Conservation (phyloP, 2,888 invertebrate genomes). For the Pantelozetes paolii region DNA sequence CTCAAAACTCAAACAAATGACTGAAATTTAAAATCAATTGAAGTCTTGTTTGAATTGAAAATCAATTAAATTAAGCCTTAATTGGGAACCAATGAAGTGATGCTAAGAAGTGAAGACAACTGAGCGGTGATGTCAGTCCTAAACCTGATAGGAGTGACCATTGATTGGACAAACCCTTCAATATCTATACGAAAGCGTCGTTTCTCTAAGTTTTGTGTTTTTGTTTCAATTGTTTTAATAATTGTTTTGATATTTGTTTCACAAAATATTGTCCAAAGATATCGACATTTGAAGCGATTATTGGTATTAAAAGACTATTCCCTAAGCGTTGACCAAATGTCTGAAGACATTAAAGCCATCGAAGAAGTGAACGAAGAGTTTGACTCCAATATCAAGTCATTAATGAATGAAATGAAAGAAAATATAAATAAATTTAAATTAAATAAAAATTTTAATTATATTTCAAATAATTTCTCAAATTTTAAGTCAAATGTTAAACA, state of each 20-base stretch:
- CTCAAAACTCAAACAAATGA: no score
- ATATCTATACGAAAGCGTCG: constrained; percentile 24
- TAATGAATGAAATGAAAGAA: background rate
- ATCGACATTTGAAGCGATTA: background rate
- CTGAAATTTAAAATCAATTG: no score
- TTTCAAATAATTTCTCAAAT: background rate
- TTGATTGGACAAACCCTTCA: background rate
- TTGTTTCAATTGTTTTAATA: background rate
- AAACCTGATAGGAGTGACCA: background rate
- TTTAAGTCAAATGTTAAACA: background rate
- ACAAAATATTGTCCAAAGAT: constrained; percentile 21
- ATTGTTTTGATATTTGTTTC: background rate
- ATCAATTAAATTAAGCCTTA: no score
- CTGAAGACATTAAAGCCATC: constrained; percentile 18
- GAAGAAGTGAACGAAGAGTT: background rate
- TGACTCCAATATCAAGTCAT: background rate
- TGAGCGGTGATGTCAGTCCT: background rate
- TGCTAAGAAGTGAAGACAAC: no score
- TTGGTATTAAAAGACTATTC: background rate
- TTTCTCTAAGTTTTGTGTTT: background rate
- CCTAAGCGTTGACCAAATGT: background rate
- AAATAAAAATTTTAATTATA: background rate
- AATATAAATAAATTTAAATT: background rate
- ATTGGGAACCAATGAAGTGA: no score
- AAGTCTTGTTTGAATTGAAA: no score